Conservation (phyloP, 2,888 invertebrate genomes). For the Magallana nippona region DNA sequence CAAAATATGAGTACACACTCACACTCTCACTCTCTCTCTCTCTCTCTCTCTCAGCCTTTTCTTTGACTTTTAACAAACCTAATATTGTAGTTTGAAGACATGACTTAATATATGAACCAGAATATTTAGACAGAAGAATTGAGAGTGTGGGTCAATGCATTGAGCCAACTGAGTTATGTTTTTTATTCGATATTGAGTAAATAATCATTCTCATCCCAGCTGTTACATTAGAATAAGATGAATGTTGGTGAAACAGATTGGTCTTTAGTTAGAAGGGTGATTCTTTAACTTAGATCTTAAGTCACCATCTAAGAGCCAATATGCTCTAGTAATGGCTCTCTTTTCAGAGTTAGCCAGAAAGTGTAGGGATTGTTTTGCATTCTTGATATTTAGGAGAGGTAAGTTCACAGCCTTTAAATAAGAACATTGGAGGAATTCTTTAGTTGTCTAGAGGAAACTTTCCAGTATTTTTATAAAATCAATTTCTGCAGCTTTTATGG, state of each 20-base stretch:
- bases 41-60: too few species aligned
- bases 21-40: too few species aligned
- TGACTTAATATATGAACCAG: too few species aligned
- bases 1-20: too few species aligned
- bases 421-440: background rate
- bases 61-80: too few species aligned
- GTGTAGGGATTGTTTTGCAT: slow-evolving; percentile 4
- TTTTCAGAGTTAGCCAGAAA: slow-evolving; percentile 19
- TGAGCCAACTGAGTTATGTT: too few species aligned
- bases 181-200: too few species aligned
- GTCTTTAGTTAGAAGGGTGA: background rate
- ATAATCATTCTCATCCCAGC: too few species aligned
- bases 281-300: background rate
- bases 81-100: too few species aligned
- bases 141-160: too few species aligned
- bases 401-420: background rate
- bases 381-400: slow-evolving; percentile 19
- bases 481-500: background rate
- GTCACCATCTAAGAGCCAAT: background rate
- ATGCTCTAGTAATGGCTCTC: background rate
- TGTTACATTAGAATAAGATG: too few species aligned
- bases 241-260: slow-evolving; percentile 4
- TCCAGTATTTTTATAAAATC: background rate
- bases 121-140: too few species aligned
- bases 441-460: background rate